Evolutionary conservation across 2,113 vertebrate genomes (phyloP), one percentile per base, ranked within the genome.

Genomic region (Polypterus senegalus): DNA sequence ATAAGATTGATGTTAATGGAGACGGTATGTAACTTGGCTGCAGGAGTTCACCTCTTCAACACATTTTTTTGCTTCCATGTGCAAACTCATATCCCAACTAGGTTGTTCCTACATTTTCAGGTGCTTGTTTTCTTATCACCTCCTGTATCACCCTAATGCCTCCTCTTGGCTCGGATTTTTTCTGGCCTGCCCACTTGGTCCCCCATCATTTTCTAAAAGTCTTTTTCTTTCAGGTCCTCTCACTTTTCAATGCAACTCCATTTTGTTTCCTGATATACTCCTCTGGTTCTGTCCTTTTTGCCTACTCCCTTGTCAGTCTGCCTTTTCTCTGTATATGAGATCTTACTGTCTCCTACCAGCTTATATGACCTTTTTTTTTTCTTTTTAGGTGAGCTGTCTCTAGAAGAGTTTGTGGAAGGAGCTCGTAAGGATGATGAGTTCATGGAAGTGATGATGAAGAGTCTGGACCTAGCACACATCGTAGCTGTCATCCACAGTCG

Each of bases 401-500:
- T 94, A 74, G 88, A 91, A 6, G 91, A 94, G 78, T 94, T 93
- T 69, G 89, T 93, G 65, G 88, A 86, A 7, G 91, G 91, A 1
- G 91, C 91, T 7, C 86, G 84, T 47, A 87, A 73, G 10, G 90
- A 94, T 0, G 77, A 84, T 1, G 90, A 91, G 44, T 94, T 94
- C 78, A 92, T 88, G 90, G 88, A 90, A 51, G 88, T 94, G 69
- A 91, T 93, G 91, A 88, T 92, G 76, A 93, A 92, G 62, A 93
- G 87, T 63, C 69, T 92, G 75, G 91, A 94, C 71, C 83, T 94
- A 49, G 73, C 79, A 8, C 91, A 94, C 79, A 94, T 94, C 2
- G 79, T 92, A 70, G 77, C 90, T 58, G 91, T 92, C 89, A 92
- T 93, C 71, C 87, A 93, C 80, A 90, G 74, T 66, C 82, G 90